Percentiles rank a stretch among this genome's conserved stretches.
Conservation (phyloP, 1,140 invertebrate genomes). For the Rhagoletis zephyria region DNA sequence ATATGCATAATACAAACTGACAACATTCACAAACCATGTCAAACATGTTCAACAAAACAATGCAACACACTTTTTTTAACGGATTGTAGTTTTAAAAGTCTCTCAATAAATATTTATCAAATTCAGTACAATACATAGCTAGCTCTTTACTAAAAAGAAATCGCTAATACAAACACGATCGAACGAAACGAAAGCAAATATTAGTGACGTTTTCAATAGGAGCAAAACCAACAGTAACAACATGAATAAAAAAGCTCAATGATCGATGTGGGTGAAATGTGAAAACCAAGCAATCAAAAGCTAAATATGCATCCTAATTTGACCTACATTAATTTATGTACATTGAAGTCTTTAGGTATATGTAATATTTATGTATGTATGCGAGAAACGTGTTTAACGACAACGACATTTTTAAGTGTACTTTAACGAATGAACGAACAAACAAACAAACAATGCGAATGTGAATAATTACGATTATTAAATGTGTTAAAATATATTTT, state of each 20-base stretch:
- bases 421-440: neutral
- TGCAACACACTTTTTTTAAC: neutral
- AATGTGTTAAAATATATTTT: slow-evolving; percentile 53
- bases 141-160: no score
- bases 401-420: neutral
- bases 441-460: slow-evolving; percentile 63
- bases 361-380: neutral
- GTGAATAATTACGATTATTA: slow-evolving; percentile 56
- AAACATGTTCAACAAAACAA: slow-evolving; percentile 14
- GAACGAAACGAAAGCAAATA: neutral
- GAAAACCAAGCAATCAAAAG: neutral
- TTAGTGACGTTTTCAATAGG: neutral
- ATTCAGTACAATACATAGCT: no score
- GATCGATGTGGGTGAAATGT: neutral
- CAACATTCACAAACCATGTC: neutral
- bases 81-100: neutral
- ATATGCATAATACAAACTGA: neutral
- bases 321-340: neutral
- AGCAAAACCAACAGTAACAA: neutral
- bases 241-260: neutral
- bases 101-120: neutral
- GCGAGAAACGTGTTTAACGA: neutral
- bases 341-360: neutral
- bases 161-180: no score
- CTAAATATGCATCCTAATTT: neutral